phyloP scores from a whole-genome alignment of 2,888 invertebrate species.

The Pseudococcus jackbeardsleyi region DNA sequence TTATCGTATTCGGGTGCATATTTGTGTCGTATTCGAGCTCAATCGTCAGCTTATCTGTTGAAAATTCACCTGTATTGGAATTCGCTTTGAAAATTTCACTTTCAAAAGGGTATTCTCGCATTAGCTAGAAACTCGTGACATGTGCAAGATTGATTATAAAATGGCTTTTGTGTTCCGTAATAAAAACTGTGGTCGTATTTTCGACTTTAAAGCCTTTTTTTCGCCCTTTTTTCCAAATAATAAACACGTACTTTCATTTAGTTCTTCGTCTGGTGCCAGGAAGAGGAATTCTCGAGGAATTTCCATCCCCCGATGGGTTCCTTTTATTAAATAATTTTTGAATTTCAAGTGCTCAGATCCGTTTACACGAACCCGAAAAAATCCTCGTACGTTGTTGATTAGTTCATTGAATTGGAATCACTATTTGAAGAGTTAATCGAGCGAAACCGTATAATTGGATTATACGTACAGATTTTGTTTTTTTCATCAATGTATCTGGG shows the following conservation, averaged over 20 bases:
- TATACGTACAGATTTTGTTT: background rate
- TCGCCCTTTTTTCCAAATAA: background rate
- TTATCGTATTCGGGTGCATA: conserved; percentile 37
- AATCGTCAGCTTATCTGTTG: conserved; percentile 4
- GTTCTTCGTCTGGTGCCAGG: background rate
- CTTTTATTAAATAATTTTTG: background rate
- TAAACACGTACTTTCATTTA: background rate
- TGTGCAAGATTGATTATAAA: conserved; percentile 39
- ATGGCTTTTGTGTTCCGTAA: conserved; percentile 26
- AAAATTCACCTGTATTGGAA: conserved; percentile 34
- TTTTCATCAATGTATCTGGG: background rate
- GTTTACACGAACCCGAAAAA: background rate
- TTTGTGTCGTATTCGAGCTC: background rate
- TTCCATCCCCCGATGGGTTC: background rate
- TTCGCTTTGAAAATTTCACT: conserved; percentile 37
- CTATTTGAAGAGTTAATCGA: background rate
- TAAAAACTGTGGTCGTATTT: conserved; percentile 13
- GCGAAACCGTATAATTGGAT: conserved; percentile 1
- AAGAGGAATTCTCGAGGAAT: background rate
- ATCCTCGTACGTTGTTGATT: background rate
- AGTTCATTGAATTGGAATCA: background rate
- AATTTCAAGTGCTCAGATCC: background rate
- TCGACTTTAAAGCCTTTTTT: background rate
- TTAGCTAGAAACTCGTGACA: conserved; percentile 14
- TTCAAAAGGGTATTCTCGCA: conserved; percentile 23